These are phyloP conservation scores for Helicoverpa zea DNA, from an alignment of 1,140 invertebrate species.

Conservation along the genomic window DNA sequence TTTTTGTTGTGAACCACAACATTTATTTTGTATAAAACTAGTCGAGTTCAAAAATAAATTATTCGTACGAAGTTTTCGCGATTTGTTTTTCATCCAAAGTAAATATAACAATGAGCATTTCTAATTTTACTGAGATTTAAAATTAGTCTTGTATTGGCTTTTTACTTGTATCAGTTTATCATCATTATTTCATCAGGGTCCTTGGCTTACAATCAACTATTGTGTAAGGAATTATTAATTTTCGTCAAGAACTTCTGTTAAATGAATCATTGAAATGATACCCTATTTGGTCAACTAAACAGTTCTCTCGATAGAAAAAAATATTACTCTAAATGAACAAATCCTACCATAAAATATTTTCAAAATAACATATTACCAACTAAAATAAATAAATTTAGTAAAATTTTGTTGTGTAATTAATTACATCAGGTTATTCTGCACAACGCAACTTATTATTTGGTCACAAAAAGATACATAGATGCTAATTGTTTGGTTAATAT, in stretches of 20 bases:
- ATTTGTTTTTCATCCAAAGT: constrained; percentile 17
- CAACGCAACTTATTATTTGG: neutral
- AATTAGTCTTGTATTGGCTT: constrained; percentile 41
- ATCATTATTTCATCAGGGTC: neutral
- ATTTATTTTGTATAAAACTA: constrained; percentile 57
- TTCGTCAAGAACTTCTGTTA: neutral
- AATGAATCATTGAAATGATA: constrained; percentile 3
- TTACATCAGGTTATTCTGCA: constrained; percentile 20
- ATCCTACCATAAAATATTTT: neutral
- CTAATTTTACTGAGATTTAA: constrained; percentile 37
- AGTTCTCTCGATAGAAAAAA: neutral
- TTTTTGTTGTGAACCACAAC: neutral
- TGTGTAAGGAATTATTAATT: neutral
- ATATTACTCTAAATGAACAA: neutral
- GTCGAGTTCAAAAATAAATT: constrained; percentile 56
- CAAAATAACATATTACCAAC: neutral
- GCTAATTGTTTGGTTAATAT: too few species aligned
- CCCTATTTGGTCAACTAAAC: neutral
- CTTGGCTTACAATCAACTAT: constrained; percentile 19
- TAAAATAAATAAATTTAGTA: neutral
- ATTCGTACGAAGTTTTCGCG: constrained; percentile 22
- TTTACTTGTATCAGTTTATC: constrained; percentile 15
- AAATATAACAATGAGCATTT: constrained; percentile 33
- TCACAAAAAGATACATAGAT: neutral
- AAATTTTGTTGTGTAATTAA: neutral